Conservation (phyloP, 2,888 invertebrate genomes). For the Parapristionchus giblindavisi region DNA sequence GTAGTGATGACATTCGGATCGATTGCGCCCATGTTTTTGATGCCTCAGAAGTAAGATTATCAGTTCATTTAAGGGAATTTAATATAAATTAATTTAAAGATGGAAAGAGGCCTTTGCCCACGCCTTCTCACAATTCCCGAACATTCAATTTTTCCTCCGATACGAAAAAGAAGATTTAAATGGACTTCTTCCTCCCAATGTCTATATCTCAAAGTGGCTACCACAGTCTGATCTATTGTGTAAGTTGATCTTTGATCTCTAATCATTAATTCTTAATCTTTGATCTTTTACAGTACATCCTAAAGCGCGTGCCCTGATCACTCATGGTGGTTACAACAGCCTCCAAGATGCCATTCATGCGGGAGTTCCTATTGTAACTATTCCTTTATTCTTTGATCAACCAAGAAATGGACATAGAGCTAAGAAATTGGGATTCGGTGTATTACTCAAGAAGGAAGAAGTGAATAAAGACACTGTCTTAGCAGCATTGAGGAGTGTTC, state of each 20-base stretch:
- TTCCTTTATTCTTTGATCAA: slow-evolving; percentile 56
- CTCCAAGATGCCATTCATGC: slow-evolving; percentile 66
- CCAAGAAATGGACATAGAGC: slow-evolving; percentile 55
- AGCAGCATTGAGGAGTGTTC: slow-evolving; percentile 35
- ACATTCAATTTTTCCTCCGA: slow-evolving; percentile 51
- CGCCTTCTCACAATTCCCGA: slow-evolving; percentile 47
- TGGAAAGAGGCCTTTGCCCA: slow-evolving; percentile 46
- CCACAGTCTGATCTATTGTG: slow-evolving; percentile 57
- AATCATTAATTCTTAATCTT: not conserved
- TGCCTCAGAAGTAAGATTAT: slow-evolving; percentile 24
- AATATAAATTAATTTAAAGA: not conserved
- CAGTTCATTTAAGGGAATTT: not conserved
- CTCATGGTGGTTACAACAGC: slow-evolving; percentile 81
- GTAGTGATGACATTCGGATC: slow-evolving; percentile 61
- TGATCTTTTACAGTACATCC: slow-evolving; percentile 75
- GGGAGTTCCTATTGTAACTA: slow-evolving; percentile 53
- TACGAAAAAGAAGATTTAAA: slow-evolving; percentile 32
- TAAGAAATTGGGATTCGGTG: slow-evolving; percentile 49
- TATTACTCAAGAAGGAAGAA: slow-evolving; percentile 36
- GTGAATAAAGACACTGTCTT: slow-evolving; percentile 33
- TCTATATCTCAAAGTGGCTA: slow-evolving; percentile 32
- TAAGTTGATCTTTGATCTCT: slow-evolving; percentile 18
- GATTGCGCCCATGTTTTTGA: slow-evolving; percentile 39
- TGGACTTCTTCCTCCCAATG: slow-evolving; percentile 27
- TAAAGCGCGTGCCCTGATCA: slow-evolving; percentile 79